These are phyloP conservation scores for Python bivittatus DNA, from an alignment of 2,113 vertebrate species.

Conservation along the genomic window DNA sequence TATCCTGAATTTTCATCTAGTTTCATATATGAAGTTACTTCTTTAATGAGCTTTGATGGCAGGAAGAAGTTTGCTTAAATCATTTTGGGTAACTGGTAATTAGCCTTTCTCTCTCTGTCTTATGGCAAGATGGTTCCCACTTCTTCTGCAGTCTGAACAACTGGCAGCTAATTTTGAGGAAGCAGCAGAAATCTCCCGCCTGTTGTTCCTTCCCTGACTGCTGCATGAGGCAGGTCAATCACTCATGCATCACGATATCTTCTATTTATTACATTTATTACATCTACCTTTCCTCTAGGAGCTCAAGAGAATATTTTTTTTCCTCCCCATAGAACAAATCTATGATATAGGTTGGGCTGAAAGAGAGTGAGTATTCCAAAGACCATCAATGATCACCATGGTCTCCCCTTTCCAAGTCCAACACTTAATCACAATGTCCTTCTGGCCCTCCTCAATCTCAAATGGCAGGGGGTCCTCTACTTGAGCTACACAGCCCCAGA, in stretches of 20 bases:
- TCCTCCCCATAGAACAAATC: neutral
- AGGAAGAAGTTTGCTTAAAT: neutral
- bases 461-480: neutral
- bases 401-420: neutral
- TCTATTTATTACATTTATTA: neutral
- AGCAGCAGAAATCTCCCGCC: neutral
- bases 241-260: neutral
- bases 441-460: neutral
- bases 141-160: neutral
- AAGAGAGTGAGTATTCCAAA: neutral
- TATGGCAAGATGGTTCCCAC: neutral
- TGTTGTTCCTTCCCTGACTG: neutral
- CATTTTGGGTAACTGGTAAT: neutral
- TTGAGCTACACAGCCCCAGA: neutral
- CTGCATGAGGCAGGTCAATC: neutral
- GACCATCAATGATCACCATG: neutral
- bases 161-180: neutral
- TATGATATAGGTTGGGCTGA: neutral
- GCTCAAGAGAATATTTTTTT: neutral
- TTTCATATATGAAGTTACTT: neutral
- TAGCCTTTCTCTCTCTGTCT: neutral
- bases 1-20: neutral
- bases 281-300: neutral
- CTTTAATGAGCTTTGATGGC: neutral
- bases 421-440: neutral